Evolutionary conservation across 2,888 invertebrate genomes (phyloP), one percentile per base, ranked within the genome.

Genomic region (Xestia xanthographa): DNA sequence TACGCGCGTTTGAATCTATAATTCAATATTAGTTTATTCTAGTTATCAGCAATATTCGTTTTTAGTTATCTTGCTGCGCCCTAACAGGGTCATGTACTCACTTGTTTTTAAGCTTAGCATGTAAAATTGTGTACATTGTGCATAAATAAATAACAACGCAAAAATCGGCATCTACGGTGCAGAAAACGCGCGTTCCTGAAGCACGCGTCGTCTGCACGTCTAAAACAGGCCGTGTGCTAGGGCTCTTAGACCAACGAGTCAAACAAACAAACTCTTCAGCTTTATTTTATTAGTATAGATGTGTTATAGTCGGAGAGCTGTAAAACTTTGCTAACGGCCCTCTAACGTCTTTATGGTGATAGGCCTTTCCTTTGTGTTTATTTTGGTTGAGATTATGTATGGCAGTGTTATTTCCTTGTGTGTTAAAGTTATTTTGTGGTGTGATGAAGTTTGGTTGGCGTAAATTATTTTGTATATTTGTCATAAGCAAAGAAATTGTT

Each of bases 321-420:
- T 82, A 84, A 81, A 87, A 80, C 85, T 87, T 79, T 72, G 69
- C 58, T 81, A 82, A 85, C 78, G 80, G 75, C 73, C 63, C 43
- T 69, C 80, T 80, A 85, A 86, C 79, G 80, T 81, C 53, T 85
- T 82, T 86, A 80, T 84, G 67, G 77, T 80, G 75, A 80, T 80
- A 80, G 68, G 11, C 66, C 8, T 75, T 75, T 62, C 34, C 48
- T 45, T 74, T 62, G 26, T 74, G 63, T 83, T 68, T 77, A 70
- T 72, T 82, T 79, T 56, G 53, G 43, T 60, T 66, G 58, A 65
- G 43, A 72, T 79, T 65, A 82, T 75, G 53, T 79, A 50, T 68
- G 14, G 22, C 20, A 20, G 5, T 75, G 82, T 82, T 75, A 43
- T 79, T 75, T 72, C 48, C 22, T 66, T 65, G 34, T 63, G 20